Percentiles rank a stretch among this genome's conserved stretches.
Conservation (phyloP, 1,140 invertebrate species). For the Drosophila miranda region DNA sequence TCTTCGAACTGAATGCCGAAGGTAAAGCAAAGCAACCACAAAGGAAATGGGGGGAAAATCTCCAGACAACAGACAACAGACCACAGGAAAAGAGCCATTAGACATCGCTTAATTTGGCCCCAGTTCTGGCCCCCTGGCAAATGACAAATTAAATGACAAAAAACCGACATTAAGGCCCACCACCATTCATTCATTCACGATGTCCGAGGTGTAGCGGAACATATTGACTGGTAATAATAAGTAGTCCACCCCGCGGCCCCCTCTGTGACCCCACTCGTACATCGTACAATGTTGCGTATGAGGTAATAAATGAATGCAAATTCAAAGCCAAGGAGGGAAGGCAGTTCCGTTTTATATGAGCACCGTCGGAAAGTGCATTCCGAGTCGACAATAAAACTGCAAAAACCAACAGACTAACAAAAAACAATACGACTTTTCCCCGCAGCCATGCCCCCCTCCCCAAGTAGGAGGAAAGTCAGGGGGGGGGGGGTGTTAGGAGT, state of each 20-base stretch:
- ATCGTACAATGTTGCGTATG: conserved; percentile 43
- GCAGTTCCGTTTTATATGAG: conserved; percentile 16
- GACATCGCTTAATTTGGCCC: conserved; percentile 48
- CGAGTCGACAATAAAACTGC: conserved; percentile 19
- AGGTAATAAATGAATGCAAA: conserved; percentile 32
- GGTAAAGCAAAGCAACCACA: not conserved
- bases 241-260: not conserved
- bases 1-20: conserved; percentile 52
- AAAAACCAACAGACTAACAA: not conserved
- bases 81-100: conserved; percentile 9
- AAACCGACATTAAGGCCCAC: conserved; percentile 33
- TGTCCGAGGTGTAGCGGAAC: conserved; percentile 18
- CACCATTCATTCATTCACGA: not conserved
- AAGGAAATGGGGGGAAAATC: not conserved
- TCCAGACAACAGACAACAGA: not conserved
- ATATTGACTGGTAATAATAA: conserved; percentile 15
- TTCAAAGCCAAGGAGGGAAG: not conserved
- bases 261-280: conserved; percentile 13
- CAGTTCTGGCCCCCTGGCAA: conserved; percentile 23
- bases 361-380: conserved; percentile 22
- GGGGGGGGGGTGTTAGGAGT: no score
- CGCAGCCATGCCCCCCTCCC: no score
- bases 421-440: not conserved
- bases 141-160: conserved; percentile 58
- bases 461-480: not conserved